phyloP scores from a whole-genome alignment of 2,113 vertebrate genomes.

The Neoarius graeffei region DNA sequence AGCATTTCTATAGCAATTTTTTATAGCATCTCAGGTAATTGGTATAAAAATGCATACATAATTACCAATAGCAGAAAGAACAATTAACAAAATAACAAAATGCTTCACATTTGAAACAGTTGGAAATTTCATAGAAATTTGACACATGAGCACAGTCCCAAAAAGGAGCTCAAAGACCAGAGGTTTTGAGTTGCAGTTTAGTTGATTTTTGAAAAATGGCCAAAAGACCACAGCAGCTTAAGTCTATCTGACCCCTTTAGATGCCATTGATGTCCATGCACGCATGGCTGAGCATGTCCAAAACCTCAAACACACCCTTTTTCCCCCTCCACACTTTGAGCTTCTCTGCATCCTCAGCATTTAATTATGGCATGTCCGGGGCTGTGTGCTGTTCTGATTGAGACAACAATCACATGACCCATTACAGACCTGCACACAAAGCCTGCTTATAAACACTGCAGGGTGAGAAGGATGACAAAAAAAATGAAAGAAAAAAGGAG shows the following conservation, averaged over 20 bases:
- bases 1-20: not conserved
- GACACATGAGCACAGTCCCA: no score
- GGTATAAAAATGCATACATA: not conserved
- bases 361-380: slow-evolving; percentile 70
- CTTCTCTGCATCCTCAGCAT: slow-evolving; percentile 58
- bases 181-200: no score
- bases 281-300: slow-evolving; percentile 68
- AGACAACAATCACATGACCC: slow-evolving; percentile 65
- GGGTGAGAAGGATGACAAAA: not conserved
- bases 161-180: no score
- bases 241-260: slow-evolving; percentile 50
- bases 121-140: not conserved
- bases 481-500: not conserved
- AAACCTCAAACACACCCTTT: slow-evolving; percentile 54
- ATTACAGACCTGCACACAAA: not conserved
- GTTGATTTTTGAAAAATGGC: slow-evolving; percentile 27
- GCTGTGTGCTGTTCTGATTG: slow-evolving; percentile 38
- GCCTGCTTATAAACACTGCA: slow-evolving; percentile 47
- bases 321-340: slow-evolving; percentile 27
- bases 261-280: slow-evolving; percentile 61
- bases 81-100: not conserved
- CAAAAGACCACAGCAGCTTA: slow-evolving; percentile 47
- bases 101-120: not conserved
- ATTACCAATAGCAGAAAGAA: not conserved
- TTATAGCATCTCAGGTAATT: not conserved